Conservation (phyloP, 1,140 invertebrate species). For the Drosophila willistoni region DNA sequence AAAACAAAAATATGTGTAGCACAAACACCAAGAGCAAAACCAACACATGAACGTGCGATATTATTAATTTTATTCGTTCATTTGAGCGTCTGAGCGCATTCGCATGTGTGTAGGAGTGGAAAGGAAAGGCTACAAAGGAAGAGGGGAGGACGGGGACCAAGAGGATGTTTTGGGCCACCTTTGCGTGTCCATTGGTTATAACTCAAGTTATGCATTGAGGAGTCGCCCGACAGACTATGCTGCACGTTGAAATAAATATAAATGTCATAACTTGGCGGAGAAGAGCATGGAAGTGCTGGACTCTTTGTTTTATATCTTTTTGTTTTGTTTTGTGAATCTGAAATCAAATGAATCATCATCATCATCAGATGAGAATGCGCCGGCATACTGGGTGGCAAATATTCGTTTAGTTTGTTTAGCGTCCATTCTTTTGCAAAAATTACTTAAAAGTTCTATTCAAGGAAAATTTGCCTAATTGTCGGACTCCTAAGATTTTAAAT, state of each 20-base stretch:
- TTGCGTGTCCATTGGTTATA: constrained; percentile 78
- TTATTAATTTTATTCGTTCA: constrained; percentile 24
- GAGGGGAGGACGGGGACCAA: constrained; percentile 18
- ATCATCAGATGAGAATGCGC: background rate
- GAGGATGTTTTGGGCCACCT: constrained; percentile 62
- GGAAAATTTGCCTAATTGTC: no score
- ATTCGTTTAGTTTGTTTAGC: background rate
- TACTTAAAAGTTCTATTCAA: no score
- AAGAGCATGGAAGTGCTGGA: constrained; percentile 37
- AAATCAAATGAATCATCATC: constrained; percentile 11
- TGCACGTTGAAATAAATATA: constrained; percentile 81
- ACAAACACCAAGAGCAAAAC: constrained; percentile 5
- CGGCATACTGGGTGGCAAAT: background rate
- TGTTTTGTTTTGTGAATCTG: background rate
- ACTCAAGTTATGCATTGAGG: constrained; percentile 67
- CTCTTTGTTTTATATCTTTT: constrained; percentile 6
- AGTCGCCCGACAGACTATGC: constrained; percentile 41
- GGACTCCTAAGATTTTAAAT: no score
- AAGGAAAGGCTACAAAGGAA: constrained; percentile 22
- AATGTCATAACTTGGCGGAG: constrained; percentile 79
- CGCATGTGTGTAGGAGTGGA: constrained; percentile 34
- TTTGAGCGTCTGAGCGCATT: constrained; percentile 11
- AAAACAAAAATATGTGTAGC: constrained; percentile 12
- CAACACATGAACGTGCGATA: constrained; percentile 20
- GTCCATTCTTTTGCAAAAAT: background rate